Base-by-base conservation (phyloP, 2,888 invertebrate genomes). In the Hipparchia sbordonii region DNA sequence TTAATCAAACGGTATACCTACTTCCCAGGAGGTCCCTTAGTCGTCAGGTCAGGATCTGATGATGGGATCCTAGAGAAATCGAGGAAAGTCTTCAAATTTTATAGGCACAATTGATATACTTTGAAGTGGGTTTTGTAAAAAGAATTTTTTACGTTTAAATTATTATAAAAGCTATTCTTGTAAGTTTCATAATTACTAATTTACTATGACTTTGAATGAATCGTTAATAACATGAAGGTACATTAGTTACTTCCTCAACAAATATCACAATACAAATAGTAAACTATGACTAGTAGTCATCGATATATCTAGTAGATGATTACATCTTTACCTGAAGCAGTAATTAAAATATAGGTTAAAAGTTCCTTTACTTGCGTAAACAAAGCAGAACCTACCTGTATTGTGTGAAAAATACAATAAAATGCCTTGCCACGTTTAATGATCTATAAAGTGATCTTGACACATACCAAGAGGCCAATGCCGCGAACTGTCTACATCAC, bases 381-480 rank as follows among this genome's bases (percentile, higher is more conserved):
- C 59, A 33, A 66, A 52, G n/a, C 51, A 60, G 51, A 51, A 56
- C 33, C 54, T 46, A 63, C 62, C 54, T 56, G 70, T 23, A 63
- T 63, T 52, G 65, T 33, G n/a, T 63, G 46, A 51, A 56, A 61
- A 72, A 70, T 74, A 68, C 70, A 74, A 74, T 74, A 72, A 74
- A 72, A 72, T 73, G n/a, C 59, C 59, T 13, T 39, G 60, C 66
- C 72, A 69, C 60, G 73, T 73, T 67, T 75, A 70, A 75, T 73
- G 62, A 71, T 74, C 74, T 68, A 74, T 72, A 74, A 72, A 75
- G 74, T 72, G 74, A 69, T 75, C 73, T 75, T 69, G 75, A 73
- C 74, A 73, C 74, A 73, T 66, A 63, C 70, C 60, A 54, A 61
- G 72, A 76, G 75, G 75, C 72, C 75, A 74, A 72, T 76, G 74